phyloP scores from a whole-genome alignment of 2,797 vertebrate species.

The Megaceryle alcyon region DNA sequence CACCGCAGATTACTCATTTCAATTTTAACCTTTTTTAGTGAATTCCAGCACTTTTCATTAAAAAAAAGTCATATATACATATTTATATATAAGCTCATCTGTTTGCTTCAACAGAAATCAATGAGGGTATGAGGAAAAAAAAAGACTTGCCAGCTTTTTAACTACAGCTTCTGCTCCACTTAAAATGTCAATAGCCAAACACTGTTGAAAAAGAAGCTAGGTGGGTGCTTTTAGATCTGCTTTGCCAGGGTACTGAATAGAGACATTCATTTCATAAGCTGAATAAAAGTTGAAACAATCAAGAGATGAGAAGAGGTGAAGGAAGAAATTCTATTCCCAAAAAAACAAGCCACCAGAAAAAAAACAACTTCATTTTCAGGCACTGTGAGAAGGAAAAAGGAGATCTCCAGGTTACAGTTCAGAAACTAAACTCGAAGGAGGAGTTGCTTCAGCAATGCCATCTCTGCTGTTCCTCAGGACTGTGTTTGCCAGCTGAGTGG shows the following conservation, averaged over 20 bases:
- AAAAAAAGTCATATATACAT: constrained; percentile 57
- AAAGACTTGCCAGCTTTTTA: constrained; percentile 28
- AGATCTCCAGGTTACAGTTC: neutral
- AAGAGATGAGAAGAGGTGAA: neutral
- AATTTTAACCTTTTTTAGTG: constrained; percentile 83
- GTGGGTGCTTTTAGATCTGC: neutral
- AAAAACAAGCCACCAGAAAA: neutral
- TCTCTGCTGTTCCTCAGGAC: neutral
- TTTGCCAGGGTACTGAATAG: neutral
- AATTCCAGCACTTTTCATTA: constrained; percentile 80
- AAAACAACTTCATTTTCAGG: neutral
- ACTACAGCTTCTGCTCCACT: constrained; percentile 18
- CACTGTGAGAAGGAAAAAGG: neutral
- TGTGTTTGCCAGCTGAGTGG: constrained; percentile 16
- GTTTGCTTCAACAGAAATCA: constrained; percentile 74
- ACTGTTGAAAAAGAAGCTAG: neutral
- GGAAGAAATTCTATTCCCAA: neutral
- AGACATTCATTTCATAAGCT: constrained; percentile 1
- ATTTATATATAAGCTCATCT: constrained; percentile 74
- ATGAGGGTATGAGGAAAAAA: constrained; percentile 32
- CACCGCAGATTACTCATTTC: constrained; percentile 84
- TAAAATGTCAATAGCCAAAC: neutral
- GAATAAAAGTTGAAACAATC: neutral
- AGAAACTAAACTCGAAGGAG: neutral
- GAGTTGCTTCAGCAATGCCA: neutral